Evolutionary conservation across 2,113 vertebrate genomes (phyloP).

Genomic region (Camelus bactrianus): DNA sequence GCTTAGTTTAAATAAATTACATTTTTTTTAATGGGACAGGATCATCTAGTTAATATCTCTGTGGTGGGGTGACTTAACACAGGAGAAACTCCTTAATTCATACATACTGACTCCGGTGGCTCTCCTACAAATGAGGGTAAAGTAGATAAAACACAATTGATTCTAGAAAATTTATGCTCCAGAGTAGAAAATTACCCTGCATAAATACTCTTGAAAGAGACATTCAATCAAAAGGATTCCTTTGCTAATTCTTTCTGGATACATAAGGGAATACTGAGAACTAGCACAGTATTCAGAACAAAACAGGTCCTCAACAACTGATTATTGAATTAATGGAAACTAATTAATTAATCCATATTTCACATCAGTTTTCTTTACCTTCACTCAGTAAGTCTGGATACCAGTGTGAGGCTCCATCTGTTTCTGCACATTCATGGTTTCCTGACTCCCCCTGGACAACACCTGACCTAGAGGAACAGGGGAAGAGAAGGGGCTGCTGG

Average conservation of each 20-base stretch:
- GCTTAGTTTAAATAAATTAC: neutral
- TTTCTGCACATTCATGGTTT: neutral
- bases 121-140: neutral
- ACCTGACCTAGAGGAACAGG: neutral
- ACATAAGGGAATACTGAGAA: neutral
- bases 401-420: fast-evolving
- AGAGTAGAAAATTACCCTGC: neutral
- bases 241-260: neutral
- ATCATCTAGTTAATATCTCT: neutral
- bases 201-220: neutral
- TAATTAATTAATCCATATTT: neutral
- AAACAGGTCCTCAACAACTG: neutral
- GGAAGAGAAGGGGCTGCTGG: neutral
- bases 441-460: neutral
- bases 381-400: neutral
- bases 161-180: neutral
- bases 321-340: neutral
- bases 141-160: neutral
- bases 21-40: neutral
- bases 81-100: neutral
- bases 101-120: neutral
- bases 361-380: neutral
- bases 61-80: neutral
- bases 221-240: neutral
- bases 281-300: neutral